Base-by-base conservation (phyloP, 2,797 vertebrate genomes). In the Microhierax caerulescens region DNA sequence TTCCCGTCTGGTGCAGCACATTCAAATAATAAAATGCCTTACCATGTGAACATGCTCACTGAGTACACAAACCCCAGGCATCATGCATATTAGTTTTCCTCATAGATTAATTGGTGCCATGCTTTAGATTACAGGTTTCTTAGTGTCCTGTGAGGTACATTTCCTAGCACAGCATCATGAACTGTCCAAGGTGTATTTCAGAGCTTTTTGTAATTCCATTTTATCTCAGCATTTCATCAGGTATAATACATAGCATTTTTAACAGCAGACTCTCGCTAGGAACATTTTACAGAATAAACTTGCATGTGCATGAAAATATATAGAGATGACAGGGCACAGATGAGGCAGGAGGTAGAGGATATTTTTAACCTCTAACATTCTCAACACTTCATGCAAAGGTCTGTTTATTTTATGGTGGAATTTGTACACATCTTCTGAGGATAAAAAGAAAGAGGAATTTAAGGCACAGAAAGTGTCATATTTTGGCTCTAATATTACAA, bases 361-460 rank as follows among this genome's bases (percentile, higher is more conserved):
- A 93, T 92, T 93, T 96, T 96, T 96, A 96, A 93, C 94, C 91
- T 97, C 54, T 93, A 82, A 89, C 37, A 54, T 93, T 84, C 36
- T 90, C 57, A 75, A 56, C 13, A 30, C 25, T 81, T 1, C 0
- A 54, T 78, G 39, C 74, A 92, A 76, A 91, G 75, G 25, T 39
- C n/a, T 68, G 19, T 92, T 90, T 92, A 81, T 95, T 96, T 95
- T 92, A 70, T 64, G 76, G 43, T 76, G 64, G 56, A 91, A 92
- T 91, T 93, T 82, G 48, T 74, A 54, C 25, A 2, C 0, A 13
- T 87, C 56, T 89, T 85, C 59, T 3, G 3, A 91, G 16, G 74
- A 79, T 82, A 1, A 88, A 91, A 93, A 95, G 67, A 85, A 56
- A 82, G 54, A 7, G 7, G 54, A 87, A 79, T 92, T 95, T 87